Percentiles rank a stretch among this genome's conserved stretches.
Conservation (phyloP, 2,797 vertebrate genomes). For the Peromyscus eremicus region DNA sequence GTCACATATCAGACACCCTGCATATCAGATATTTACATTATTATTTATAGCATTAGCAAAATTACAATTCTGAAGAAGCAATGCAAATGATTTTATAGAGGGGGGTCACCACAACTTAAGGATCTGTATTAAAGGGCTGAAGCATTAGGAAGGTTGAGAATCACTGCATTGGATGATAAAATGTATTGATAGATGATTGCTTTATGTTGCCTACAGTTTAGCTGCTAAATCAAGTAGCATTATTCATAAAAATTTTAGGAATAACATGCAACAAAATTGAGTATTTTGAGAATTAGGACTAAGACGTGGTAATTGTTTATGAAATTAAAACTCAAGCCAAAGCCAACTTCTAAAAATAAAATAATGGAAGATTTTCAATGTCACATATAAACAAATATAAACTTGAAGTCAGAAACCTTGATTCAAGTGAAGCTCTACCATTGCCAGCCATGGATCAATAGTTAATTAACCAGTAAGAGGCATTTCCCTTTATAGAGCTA, state of each 20-base stretch:
- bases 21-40: background rate
- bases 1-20: background rate
- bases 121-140: background rate
- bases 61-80: background rate
- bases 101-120: background rate
- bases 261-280: background rate
- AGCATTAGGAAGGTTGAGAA: background rate
- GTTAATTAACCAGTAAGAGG: background rate
- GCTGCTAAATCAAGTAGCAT: background rate
- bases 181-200: background rate
- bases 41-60: background rate
- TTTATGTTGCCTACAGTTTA: background rate
- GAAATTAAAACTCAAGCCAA: background rate
- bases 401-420: background rate
- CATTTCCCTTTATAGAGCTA: background rate
- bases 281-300: background rate
- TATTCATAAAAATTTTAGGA: background rate
- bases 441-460: background rate
- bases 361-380: background rate
- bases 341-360: background rate
- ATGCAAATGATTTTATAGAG: background rate
- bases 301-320: background rate
- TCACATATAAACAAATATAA: background rate
- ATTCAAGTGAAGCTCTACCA: background rate
- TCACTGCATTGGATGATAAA: background rate